Conservation (phyloP, 2,888 invertebrate genomes). For the Drosophila ezoana region DNA sequence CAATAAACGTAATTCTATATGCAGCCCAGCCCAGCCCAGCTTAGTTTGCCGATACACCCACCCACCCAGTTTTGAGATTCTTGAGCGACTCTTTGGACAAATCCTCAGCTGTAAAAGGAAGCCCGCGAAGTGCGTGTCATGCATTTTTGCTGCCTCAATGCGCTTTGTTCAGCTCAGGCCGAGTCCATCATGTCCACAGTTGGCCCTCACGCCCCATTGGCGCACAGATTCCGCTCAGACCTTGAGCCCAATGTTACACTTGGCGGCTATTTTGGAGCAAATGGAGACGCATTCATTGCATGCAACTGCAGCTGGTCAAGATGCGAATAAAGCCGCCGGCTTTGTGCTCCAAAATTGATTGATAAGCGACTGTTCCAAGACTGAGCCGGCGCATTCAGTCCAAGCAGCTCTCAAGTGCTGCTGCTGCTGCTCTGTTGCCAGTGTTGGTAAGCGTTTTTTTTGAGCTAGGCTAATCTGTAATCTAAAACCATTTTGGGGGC, state of each 20-base stretch:
- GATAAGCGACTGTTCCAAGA: constrained; percentile 59
- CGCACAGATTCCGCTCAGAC: constrained; percentile 1
- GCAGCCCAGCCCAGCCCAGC: too few relatives aligned
- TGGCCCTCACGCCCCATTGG: constrained; percentile 49
- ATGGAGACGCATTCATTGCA: constrained; percentile 31
- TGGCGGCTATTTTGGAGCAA: constrained; percentile 48
- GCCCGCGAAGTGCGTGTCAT: constrained; percentile 66
- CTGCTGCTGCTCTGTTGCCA: constrained; percentile 17
- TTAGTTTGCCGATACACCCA: not conserved
- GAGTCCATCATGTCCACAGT: constrained; percentile 8
- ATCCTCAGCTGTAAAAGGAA: constrained; percentile 67
- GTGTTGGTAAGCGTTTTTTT: constrained; percentile 66
- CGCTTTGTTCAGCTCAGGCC: constrained; percentile 27
- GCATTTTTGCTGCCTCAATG: constrained; percentile 58
- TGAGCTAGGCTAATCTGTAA: constrained; percentile 54
- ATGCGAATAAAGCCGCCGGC: constrained; percentile 39
- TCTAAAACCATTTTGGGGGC: constrained; percentile 68
- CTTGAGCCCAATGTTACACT: constrained; percentile 48
- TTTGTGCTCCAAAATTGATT: constrained; percentile 49
- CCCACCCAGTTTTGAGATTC: constrained; percentile 26
- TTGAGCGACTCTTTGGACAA: constrained; percentile 55
- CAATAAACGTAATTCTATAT: constrained; percentile 77
- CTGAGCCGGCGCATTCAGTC: constrained; percentile 45
- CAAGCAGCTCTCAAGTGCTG: constrained; percentile 45
- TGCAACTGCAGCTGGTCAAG: constrained; percentile 29